These are phyloP conservation scores for Lonchura striata DNA, from an alignment of 2,113 vertebrate species.

Conservation along the genomic window DNA sequence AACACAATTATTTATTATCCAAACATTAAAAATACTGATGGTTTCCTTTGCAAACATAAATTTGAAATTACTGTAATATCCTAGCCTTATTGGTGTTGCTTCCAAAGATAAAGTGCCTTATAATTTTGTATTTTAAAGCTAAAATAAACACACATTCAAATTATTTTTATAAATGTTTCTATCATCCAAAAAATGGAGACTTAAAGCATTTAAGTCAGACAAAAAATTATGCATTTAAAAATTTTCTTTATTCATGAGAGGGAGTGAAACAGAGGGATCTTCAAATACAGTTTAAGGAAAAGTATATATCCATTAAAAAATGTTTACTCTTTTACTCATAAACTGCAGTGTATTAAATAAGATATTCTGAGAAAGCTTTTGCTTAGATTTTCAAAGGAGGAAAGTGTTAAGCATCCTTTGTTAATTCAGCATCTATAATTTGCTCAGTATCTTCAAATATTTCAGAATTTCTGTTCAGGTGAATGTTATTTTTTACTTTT, in stretches of 20 bases:
- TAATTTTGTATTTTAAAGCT: not conserved
- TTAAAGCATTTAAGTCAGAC: not conserved
- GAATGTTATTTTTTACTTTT: not conserved
- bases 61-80: not conserved
- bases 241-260: not conserved
- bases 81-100: not conserved
- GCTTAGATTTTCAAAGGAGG: not conserved
- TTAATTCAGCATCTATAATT: not conserved
- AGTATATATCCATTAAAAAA: not conserved
- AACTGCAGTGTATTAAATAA: not conserved
- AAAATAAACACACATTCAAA: not conserved
- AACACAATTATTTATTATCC: not conserved
- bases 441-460: not conserved
- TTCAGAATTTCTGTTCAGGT: not conserved
- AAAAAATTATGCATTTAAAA: not conserved
- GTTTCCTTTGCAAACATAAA: not conserved
- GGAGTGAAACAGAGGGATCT: not conserved
- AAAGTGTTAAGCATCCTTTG: not conserved
- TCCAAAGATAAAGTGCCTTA: not conserved
- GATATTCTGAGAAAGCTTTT: not conserved
- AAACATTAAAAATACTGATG: not conserved
- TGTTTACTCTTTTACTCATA: not conserved
- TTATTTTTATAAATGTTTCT: fast-evolving
- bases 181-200: not conserved
- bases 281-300: not conserved